Conservation (phyloP, 2,888 invertebrate species). For the Spilosoma lubricipeda region DNA sequence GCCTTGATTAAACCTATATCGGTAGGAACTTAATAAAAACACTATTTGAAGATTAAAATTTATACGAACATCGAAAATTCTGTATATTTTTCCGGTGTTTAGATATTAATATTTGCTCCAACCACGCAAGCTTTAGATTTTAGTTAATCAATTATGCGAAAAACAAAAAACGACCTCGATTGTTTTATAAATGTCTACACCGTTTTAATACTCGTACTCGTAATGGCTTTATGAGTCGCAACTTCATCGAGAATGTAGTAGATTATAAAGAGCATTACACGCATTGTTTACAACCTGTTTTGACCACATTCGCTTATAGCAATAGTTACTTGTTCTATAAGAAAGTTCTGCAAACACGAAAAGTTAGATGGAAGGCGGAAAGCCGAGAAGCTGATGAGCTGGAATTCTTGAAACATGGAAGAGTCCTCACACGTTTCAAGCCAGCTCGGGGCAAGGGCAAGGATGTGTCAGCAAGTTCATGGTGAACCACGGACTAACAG, state of each 20-base stretch:
- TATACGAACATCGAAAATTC: not conserved
- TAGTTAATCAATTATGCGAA: not conserved
- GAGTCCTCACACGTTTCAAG: no score
- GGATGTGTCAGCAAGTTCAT: no score
- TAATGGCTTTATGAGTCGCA: not conserved
- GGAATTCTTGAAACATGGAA: no score
- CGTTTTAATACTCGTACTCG: not conserved
- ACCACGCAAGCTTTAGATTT: not conserved
- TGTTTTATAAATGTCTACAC: not conserved
- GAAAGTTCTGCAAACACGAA: not conserved
- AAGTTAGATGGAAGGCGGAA: no score
- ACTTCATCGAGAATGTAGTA: not conserved
- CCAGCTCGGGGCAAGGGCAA: no score
- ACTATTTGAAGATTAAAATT: not conserved
- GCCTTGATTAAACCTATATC: not conserved
- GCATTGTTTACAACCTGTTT: not conserved
- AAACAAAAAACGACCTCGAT: not conserved
- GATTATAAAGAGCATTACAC: not conserved
- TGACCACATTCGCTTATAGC: no score
- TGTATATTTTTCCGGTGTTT: not conserved
- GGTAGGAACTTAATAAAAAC: slow-evolving; percentile 1
- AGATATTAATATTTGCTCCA: not conserved
- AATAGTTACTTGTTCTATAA: not conserved
- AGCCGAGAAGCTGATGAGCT: no score
- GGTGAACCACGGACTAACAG: no score